Percentiles rank a stretch among this genome's conserved stretches.
These are phyloP conservation scores for Dendrocincla tyrannina DNA, from an alignment of 2,797 vertebrate genomes.

Conservation along the genomic window DNA sequence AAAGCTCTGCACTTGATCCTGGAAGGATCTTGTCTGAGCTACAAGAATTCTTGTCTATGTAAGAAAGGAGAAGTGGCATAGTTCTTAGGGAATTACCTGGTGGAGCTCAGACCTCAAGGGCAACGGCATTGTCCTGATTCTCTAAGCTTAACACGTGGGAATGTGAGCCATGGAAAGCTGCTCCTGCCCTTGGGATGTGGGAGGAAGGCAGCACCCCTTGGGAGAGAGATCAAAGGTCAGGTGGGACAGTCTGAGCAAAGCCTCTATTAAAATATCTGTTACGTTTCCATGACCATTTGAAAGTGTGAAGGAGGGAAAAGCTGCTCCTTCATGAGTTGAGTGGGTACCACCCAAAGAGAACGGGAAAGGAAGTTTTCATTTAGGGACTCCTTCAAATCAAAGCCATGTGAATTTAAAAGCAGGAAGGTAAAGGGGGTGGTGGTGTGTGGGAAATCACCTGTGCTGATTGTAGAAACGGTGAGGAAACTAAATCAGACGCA, in stretches of 20 bases:
- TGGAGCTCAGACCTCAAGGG: not conserved
- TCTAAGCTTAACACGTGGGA: not conserved
- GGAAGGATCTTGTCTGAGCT: not conserved
- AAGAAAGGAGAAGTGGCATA: not conserved
- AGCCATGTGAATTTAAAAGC: not conserved
- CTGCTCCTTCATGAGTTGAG: not conserved
- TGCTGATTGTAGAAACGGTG: not conserved
- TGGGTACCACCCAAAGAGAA: not conserved
- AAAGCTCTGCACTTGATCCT: not conserved
- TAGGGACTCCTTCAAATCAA: not conserved
- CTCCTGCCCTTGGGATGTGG: rapidly evolving
- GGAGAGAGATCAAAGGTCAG: not conserved
- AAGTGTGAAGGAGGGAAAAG: not conserved
- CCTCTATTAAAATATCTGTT: not conserved
- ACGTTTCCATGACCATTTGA: not conserved
- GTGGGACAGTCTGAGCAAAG: not conserved
- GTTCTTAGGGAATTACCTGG: not conserved
- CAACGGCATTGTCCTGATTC: not conserved
- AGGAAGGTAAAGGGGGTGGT: not conserved
- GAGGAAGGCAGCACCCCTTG: not conserved
- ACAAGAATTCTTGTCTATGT: rapidly evolving
- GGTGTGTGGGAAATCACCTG: not conserved
- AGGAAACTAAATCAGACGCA: not conserved
- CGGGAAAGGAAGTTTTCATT: not conserved
- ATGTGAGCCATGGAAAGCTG: not conserved